Percentiles rank a stretch among this genome's conserved stretches.
These are phyloP conservation scores for Escarpia spicata DNA, from an alignment of 2,888 invertebrate genomes.

Conservation along the genomic window DNA sequence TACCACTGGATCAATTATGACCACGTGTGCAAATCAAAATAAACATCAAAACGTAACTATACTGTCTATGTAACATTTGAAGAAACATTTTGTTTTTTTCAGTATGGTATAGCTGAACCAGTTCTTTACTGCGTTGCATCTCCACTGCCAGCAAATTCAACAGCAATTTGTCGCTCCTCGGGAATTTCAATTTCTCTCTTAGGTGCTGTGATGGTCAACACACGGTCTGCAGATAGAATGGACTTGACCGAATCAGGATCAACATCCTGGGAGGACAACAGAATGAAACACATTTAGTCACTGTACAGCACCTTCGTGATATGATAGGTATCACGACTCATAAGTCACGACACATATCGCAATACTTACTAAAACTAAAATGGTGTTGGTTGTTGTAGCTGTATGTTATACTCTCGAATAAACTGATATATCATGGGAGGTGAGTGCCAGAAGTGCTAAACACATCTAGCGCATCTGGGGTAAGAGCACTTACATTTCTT, in stretches of 20 bases:
- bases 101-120: neutral
- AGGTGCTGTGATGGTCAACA: constrained; percentile 69
- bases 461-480: too few relatives aligned
- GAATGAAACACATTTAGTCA: neutral
- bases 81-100: neutral
- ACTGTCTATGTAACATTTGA: neutral
- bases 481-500: too few relatives aligned
- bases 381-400: too few relatives aligned
- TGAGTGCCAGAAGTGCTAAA: too few relatives aligned
- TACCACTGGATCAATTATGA: neutral
- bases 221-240: constrained; percentile 79
- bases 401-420: too few relatives aligned
- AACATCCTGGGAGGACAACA: constrained; percentile 71
- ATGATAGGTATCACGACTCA: too few relatives aligned
- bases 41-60: neutral
- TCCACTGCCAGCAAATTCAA: neutral
- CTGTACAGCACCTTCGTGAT: too few relatives aligned
- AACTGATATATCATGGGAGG: too few relatives aligned
- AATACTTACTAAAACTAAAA: too few relatives aligned
- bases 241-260: constrained; percentile 80
- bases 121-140: neutral
- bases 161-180: constrained; percentile 51
- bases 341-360: too few relatives aligned
- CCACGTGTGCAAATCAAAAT: neutral
- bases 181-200: constrained; percentile 44